Percentiles rank a stretch among this genome's conserved stretches.
These are phyloP conservation scores for silkworm (Bombyx mori) DNA, from an alignment of 1,140 invertebrate species.

Conservation along the genomic window DNA sequence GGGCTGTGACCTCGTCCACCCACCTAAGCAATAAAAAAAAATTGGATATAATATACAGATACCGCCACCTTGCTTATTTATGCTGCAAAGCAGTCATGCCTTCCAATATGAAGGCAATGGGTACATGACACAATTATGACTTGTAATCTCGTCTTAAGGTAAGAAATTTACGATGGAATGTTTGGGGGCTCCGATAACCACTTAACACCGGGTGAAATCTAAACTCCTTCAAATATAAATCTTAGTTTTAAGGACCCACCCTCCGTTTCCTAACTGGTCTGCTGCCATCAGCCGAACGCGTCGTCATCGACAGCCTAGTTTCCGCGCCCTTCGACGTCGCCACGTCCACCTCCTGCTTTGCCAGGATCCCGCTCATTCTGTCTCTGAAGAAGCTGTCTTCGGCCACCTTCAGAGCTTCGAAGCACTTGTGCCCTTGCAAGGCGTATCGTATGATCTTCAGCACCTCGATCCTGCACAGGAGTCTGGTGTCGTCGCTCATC, in stretches of 20 bases:
- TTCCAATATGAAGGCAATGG: too few species aligned
- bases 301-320: conserved; percentile 48
- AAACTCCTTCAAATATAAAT: too few species aligned
- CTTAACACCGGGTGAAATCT: too few species aligned
- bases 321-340: conserved; percentile 19
- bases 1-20: too few species aligned
- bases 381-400: conserved; percentile 46
- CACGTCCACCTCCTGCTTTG: conserved; percentile 33
- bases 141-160: too few species aligned
- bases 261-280: conserved; percentile 49
- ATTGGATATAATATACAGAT: too few species aligned
- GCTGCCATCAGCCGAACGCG: conserved; percentile 51
- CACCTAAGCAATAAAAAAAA: too few species aligned
- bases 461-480: conserved; percentile 53
- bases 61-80: too few species aligned
- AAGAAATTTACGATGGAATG: too few species aligned
- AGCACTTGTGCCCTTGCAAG: conserved; percentile 48
- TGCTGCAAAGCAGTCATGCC: too few species aligned
- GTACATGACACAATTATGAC: too few species aligned
- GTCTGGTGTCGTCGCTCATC: conserved; percentile 56
- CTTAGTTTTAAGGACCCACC: conserved; percentile 16
- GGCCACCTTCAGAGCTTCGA: conserved; percentile 41
- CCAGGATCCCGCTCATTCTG: conserved; percentile 30
- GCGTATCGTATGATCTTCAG: conserved; percentile 58
- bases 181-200: too few species aligned